Base-by-base conservation (phyloP, 2,113 vertebrate genomes). In the Neodon shergylaensis region DNA sequence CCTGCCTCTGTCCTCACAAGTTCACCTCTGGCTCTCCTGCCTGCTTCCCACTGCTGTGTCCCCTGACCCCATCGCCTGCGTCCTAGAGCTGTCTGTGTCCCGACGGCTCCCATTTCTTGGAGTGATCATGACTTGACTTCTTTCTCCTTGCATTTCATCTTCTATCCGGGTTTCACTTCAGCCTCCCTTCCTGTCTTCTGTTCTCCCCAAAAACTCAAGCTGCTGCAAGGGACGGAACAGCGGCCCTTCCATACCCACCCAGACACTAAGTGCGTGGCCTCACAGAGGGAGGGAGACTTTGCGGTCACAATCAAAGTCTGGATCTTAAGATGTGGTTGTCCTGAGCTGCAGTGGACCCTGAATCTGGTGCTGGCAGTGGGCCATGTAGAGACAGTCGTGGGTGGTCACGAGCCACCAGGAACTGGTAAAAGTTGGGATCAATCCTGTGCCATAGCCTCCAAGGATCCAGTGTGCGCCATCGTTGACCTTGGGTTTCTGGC, bases 121-220 rank as follows among this genome's bases (percentile, higher is more conserved):
- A 1, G 1, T 0, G 0, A 33, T 39, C 49, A 22, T 1, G 49
- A 39, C 49, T 63, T 9, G 21, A 42, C 47, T n/a, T 61, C 85
- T 72, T 26, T 33, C 65, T 6, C 5, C 58, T 22, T 1, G 4
- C 1, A 4, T 31, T 54, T 49, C 52, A 28, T 28, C 17, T 61
- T 17, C 74, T 3, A 6, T n/a, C 14, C 0, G 0, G 31, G 11
- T 39, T 31, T 28, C 8, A 2, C 8, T n/a, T 63, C 9, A 3
- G 21, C 10, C 11, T 36, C 12, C 3, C 9, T 24, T 58, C 44
- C 44, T 33, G 17, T 12, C 70, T 58, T 44, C 24, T 70, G 63
- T 5, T 49, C 72, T 22, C 47, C 42, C 84, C 11, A 36, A 58
- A 39, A 78, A 39, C 58, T 10, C 81, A 16, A 31, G 0, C 0